Evolutionary conservation across 1,140 invertebrate species (phyloP).

Genomic region (Sipha flava): DNA sequence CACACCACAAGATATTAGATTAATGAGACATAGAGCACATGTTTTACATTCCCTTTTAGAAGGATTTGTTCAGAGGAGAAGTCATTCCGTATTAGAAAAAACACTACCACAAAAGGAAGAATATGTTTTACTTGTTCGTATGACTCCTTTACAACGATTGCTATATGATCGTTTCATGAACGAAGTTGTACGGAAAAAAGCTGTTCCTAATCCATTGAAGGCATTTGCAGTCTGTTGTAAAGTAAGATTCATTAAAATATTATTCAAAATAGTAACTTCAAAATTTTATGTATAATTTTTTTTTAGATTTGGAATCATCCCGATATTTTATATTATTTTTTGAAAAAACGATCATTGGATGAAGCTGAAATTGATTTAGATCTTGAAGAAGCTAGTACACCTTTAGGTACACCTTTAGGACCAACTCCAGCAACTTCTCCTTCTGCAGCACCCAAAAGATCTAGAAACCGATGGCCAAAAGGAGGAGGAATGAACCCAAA

Average conservation of each 20-base stretch:
- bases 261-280: background rate
- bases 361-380: conserved; percentile 79
- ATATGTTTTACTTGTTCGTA: conserved; percentile 78
- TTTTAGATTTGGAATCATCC: conserved; percentile 96
- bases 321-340: conserved; percentile 86
- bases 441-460: conserved; percentile 30
- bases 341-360: conserved; percentile 69
- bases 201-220: conserved; percentile 90
- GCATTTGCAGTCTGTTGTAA: conserved; percentile 98
- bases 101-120: conserved; percentile 85
- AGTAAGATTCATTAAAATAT: conserved; percentile 45
- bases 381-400: conserved; percentile 49
- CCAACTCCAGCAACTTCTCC: conserved; percentile 34
- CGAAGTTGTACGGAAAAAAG: conserved; percentile 73
- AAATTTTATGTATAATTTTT: conserved; percentile 33
- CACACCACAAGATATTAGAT: conserved; percentile 75
- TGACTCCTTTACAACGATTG: conserved; percentile 78
- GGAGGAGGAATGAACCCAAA: conserved; percentile 41
- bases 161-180: conserved; percentile 87
- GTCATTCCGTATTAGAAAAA: conserved; percentile 76
- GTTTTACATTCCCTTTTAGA: conserved; percentile 80
- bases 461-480: conserved; percentile 43
- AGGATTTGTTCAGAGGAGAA: conserved; percentile 86
- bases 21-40: conserved; percentile 84
- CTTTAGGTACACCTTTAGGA: conserved; percentile 40